Conservation (phyloP, 2,888 invertebrate species). For the Aleiodes leptofemur region DNA sequence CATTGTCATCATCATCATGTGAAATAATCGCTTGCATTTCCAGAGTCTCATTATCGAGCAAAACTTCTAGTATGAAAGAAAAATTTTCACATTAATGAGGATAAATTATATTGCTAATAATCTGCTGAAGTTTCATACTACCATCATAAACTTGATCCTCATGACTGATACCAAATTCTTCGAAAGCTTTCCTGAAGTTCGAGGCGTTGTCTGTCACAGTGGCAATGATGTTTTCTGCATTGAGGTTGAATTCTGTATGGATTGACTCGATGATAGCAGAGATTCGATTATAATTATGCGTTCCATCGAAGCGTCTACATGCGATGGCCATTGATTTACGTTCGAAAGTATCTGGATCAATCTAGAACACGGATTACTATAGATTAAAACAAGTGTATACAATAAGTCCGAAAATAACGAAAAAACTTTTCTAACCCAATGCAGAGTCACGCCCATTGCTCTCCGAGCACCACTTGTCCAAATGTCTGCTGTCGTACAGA, state of each 20-base stretch:
- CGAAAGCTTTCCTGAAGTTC: conserved; percentile 5
- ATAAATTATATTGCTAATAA: too few species aligned
- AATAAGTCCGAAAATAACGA: too few species aligned
- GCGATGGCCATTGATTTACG: conserved; percentile 12
- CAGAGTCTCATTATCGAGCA: neutral
- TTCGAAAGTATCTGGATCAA: neutral
- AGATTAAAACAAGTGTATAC: neutral
- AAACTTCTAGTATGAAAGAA: neutral
- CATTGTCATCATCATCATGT: conserved; percentile 2
- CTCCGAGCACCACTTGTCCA: conserved; percentile 12
- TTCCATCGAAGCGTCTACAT: conserved; percentile 8
- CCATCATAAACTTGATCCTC: neutral
- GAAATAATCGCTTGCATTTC: neutral
- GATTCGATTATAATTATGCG: neutral
- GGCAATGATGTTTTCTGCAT: conserved; percentile 4
- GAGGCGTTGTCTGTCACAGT: conserved; percentile 17
- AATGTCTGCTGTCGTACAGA: conserved; percentile 9
- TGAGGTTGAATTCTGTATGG: neutral
- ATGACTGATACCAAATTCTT: neutral
- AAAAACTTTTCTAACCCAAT: neutral
- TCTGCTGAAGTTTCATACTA: neutral
- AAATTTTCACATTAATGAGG: neutral
- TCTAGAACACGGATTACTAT: neutral
- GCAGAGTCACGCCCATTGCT: conserved; percentile 18
- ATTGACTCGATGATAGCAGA: conserved; percentile 1